Percentiles rank a stretch among this genome's conserved stretches.
Conservation (phyloP, 1,140 invertebrate genomes). For the Oreohelix idahoensis region DNA sequence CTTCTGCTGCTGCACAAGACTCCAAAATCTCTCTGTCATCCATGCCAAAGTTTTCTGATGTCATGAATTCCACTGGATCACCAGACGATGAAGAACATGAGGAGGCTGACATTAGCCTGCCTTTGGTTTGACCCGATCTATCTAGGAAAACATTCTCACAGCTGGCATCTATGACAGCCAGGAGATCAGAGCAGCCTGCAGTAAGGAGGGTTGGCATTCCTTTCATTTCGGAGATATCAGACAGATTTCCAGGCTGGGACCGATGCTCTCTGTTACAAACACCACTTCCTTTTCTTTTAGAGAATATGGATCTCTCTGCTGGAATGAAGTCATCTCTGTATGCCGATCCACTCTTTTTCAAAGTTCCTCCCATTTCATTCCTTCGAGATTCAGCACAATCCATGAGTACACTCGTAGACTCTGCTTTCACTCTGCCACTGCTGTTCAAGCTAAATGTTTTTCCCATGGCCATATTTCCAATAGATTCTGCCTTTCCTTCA, state of each 20-base stretch:
- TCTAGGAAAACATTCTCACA: constrained; percentile 35
- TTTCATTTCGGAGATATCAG: constrained; percentile 29
- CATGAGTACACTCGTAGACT: constrained; percentile 32
- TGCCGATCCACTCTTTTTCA: background rate
- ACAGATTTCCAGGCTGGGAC: constrained; percentile 35
- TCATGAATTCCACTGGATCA: background rate
- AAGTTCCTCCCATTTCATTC: constrained; percentile 20
- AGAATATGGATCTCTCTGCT: background rate
- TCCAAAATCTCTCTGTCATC: background rate
- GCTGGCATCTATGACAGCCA: constrained; percentile 31
- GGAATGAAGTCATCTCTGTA: background rate
- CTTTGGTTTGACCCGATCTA: background rate
- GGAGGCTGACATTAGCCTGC: constrained; percentile 8
- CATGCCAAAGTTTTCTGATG: background rate
- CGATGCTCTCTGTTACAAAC: constrained; percentile 22
- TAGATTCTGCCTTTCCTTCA: constrained; percentile 1
- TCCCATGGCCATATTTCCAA: background rate
- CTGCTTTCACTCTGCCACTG: constrained; percentile 21
- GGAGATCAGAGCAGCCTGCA: constrained; percentile 25
- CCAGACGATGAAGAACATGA: constrained; percentile 14
- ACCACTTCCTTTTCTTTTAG: background rate
- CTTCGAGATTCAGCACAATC: constrained; percentile 29
- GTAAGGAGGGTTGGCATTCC: constrained; percentile 26
- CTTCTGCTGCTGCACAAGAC: background rate
- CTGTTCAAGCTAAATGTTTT: background rate